Evolutionary conservation across 37 sponge, comb jelly and placozoan species (phyloP).

Genomic region (Beroe ovata): DNA sequence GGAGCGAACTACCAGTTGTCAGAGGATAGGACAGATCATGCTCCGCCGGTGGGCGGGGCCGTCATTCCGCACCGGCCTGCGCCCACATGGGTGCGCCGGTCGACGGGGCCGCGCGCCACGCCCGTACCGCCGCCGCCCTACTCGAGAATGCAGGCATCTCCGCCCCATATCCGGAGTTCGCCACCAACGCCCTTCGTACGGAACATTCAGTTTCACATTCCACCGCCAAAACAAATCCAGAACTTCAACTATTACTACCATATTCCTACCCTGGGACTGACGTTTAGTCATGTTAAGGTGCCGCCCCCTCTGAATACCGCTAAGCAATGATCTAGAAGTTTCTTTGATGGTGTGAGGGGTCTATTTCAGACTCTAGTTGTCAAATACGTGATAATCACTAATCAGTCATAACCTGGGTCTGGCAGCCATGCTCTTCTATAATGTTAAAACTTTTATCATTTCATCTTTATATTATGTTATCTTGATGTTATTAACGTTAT

Average conservation of each 20-base stretch:
- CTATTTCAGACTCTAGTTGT: too few relatives aligned
- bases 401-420: too few relatives aligned
- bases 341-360: too few relatives aligned
- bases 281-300: conserved; percentile 26
- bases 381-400: too few relatives aligned
- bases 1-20: conserved; percentile 25
- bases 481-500: too few relatives aligned
- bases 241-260: conserved; percentile 66
- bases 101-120: background rate
- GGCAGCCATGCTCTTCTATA: too few relatives aligned
- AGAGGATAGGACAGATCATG: conserved; percentile 29
- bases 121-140: background rate
- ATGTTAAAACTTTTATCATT: too few relatives aligned
- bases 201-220: conserved; percentile 1
- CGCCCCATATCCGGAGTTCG: background rate
- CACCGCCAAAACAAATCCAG: conserved; percentile 22
- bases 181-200: background rate
- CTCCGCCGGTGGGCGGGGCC: conserved; percentile 45
- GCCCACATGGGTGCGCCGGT: conserved; percentile 55
- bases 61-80: conserved; percentile 25
- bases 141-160: background rate
- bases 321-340: background rate
- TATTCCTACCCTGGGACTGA: conserved; percentile 52
- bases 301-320: background rate
- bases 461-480: too few relatives aligned